Base-by-base conservation (phyloP, 2,797 vertebrate genomes). In the Syndactyla subalaris region DNA sequence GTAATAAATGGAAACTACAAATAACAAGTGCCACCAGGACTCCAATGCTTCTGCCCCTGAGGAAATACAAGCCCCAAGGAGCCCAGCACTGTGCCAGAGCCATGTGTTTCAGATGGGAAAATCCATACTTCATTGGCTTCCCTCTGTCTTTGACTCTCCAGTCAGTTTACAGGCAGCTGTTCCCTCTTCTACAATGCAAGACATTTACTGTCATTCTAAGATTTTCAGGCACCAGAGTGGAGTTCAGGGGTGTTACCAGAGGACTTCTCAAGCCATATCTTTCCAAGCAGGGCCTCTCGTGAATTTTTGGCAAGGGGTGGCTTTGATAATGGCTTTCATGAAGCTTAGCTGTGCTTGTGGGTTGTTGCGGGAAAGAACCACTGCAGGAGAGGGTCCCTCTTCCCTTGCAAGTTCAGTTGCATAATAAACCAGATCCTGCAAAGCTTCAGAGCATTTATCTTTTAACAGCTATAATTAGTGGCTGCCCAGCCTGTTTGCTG, bases 1-100 rank as follows among this genome's bases (percentile, higher is more conserved):
- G 52, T 81, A 89, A 72, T 81, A 94, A 95, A 86, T 63, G 73
- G 72, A 59, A 91, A 66, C 68, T 52, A 75, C 82, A 95, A 93
- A 84, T 89, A 85, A 71, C 71, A 88, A 76, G 68, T 84, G 78
- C 36, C 15, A 27, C 32, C 82, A 61, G 49, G 81, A 39, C 29
- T 78, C 68, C 76, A 80, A 5, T 17, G 22, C 41, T 85, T 59
- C 71, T 85, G 49, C 30, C 78, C 36, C 65, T 20, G 65, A 85
- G 85, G 85, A 95, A 80, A 88, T 39, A 75, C 36, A 68, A 70
- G 62, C 21, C 62, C 45, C 81, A 75, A n/a, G 78, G 38, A 86
- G 34, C 48, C 16, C 67, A 63, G 91, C 71, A 36, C 67, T 3
- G 3, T 74, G 75, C 48, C 51, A 57, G 12, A 89, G 49, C 32